Evolutionary conservation across 2,888 invertebrate species (phyloP).

Genomic region (Ochropleura leucogaster): DNA sequence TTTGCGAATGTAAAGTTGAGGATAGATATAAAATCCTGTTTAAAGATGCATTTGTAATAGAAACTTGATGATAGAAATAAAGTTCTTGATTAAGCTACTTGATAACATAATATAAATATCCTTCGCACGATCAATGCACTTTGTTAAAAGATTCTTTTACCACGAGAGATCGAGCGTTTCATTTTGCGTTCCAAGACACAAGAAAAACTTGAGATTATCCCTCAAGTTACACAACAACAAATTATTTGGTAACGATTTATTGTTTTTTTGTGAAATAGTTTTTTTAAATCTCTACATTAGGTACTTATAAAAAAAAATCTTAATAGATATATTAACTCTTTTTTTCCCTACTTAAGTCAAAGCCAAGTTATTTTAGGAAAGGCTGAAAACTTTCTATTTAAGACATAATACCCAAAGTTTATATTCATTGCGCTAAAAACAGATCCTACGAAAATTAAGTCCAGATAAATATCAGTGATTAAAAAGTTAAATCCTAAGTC

Average conservation of each 20-base stretch:
- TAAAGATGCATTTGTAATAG: conserved; percentile 4
- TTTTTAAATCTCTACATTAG: background rate
- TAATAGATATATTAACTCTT: background rate
- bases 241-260: background rate
- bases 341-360: no score
- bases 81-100: background rate
- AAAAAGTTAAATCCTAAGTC: background rate
- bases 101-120: background rate
- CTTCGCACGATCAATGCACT: background rate
- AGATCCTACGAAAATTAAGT: background rate
- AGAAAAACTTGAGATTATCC: background rate
- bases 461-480: background rate
- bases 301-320: background rate
- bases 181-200: background rate
- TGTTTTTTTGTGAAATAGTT: no score
- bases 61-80: background rate
- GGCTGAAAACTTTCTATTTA: background rate
- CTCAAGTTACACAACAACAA: no score
- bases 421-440: background rate
- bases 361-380: background rate
- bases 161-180: background rate
- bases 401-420: no score
- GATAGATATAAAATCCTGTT: background rate
- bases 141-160: background rate
- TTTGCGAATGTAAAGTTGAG: conserved; percentile 10